Percentiles rank a stretch among this genome's conserved stretches.
phyloP scores from a whole-genome alignment of 2,888 invertebrate genomes.

The Macropis europaea region DNA sequence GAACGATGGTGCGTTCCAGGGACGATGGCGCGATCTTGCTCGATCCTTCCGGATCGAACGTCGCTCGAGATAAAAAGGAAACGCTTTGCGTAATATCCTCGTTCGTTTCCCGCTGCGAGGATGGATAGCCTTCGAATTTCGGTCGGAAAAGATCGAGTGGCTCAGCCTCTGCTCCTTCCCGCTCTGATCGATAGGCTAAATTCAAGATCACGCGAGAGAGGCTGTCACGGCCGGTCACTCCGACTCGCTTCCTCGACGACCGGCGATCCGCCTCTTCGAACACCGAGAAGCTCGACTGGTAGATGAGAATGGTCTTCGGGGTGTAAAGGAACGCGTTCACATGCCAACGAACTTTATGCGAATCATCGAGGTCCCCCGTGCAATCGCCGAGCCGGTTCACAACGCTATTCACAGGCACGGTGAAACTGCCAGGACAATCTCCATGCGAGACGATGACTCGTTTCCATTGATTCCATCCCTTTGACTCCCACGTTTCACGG shows the following conservation, averaged over 20 bases:
- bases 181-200: constrained; percentile 59
- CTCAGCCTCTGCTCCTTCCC: constrained; percentile 19
- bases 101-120: constrained; percentile 11
- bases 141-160: constrained; percentile 34
- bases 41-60: constrained; percentile 18
- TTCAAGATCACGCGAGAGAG: constrained; percentile 61
- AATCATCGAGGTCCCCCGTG: no score
- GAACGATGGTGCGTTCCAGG: background rate
- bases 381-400: no score
- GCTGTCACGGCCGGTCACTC: constrained; percentile 50
- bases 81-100: constrained; percentile 50
- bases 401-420: constrained; percentile 12
- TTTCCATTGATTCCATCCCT: constrained; percentile 13
- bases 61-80: constrained; percentile 40
- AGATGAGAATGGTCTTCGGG: background rate
- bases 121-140: constrained; percentile 28
- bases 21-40: constrained; percentile 14
- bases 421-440: background rate
- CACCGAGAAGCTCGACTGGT: constrained; percentile 11
- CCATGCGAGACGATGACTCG: background rate
- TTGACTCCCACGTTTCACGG: background rate
- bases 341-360: no score
- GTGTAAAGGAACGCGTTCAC: background rate
- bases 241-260: constrained; percentile 48
- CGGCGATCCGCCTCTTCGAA: constrained; percentile 25